Percentiles rank a stretch among this genome's conserved stretches.
Conservation (phyloP, 2,888 invertebrate species). For the Macropis europaea region DNA sequence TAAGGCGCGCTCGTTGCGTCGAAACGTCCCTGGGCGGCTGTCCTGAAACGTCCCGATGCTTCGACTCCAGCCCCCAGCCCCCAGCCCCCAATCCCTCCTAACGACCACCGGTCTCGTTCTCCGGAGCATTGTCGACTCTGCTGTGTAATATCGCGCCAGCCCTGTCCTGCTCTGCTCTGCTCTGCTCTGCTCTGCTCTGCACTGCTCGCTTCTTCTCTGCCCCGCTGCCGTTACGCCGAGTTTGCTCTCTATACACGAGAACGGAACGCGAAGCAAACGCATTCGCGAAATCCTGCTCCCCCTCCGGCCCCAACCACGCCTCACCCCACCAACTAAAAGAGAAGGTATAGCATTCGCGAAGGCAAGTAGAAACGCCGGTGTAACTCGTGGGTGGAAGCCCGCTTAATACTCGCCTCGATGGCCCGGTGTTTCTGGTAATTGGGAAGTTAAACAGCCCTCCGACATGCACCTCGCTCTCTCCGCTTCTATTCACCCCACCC, state of each 20-base stretch:
- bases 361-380: conserved; percentile 21
- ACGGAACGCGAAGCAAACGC: conserved; percentile 4
- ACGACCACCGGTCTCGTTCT: conserved; percentile 55
- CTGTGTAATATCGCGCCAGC: conserved; percentile 67
- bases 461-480: conserved; percentile 55
- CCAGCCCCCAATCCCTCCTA: conserved; percentile 36
- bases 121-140: conserved; percentile 60
- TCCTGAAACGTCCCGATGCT: conserved; percentile 52
- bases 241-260: conserved; percentile 45
- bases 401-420: conserved; percentile 67
- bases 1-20: conserved; percentile 78
- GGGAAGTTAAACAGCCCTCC: conserved; percentile 70
- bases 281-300: conserved; percentile 3
- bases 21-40: conserved; percentile 77
- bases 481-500: neutral
- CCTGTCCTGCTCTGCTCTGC: conserved; percentile 54
- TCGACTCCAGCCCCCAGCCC: neutral
- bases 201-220: too few species aligned
- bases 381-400: conserved; percentile 28
- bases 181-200: conserved; percentile 53
- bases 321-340: neutral
- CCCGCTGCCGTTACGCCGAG: conserved; percentile 65
- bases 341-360: conserved; percentile 13
- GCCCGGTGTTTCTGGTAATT: conserved; percentile 72
- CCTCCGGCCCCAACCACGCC: neutral